Evolutionary conservation across 2,888 invertebrate species (phyloP).

Genomic region (Trachelus iudaicus): DNA sequence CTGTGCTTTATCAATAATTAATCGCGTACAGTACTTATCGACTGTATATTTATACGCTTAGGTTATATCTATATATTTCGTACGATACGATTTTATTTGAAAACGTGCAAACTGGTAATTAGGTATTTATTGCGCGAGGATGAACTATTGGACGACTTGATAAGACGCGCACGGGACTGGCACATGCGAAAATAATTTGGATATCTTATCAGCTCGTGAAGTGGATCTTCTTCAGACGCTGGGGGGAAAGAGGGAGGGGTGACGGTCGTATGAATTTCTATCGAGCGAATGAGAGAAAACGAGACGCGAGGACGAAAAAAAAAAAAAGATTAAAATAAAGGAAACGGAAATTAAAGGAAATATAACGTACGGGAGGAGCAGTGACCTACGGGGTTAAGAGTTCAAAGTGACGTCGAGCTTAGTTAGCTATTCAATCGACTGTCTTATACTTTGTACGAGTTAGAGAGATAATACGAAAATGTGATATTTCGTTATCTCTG

Average conservation of each 20-base stretch:
- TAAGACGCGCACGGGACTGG: background rate
- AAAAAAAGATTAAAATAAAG: slow-evolving; percentile 6
- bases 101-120: background rate
- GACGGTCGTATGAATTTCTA: background rate
- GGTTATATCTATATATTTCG: background rate
- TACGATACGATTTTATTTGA: background rate
- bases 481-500: too few species aligned
- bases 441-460: background rate
- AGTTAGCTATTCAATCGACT: slow-evolving; percentile 38
- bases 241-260: too few species aligned
- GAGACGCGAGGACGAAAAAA: background rate
- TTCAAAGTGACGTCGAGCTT: slow-evolving; percentile 30
- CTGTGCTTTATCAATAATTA: background rate
- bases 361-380: background rate
- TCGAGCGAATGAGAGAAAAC: background rate
- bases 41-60: background rate
- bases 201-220: background rate
- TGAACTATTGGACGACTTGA: background rate
- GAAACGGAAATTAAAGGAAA: background rate
- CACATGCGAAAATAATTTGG: background rate
- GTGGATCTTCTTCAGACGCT: background rate
- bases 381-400: slow-evolving; percentile 38
- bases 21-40: background rate
- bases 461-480: too few species aligned
- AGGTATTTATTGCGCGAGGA: background rate